Evolutionary conservation across 2,797 vertebrate genomes (phyloP), one percentile per base, ranked within the genome.

Genomic region (Parambassis ranga): DNA sequence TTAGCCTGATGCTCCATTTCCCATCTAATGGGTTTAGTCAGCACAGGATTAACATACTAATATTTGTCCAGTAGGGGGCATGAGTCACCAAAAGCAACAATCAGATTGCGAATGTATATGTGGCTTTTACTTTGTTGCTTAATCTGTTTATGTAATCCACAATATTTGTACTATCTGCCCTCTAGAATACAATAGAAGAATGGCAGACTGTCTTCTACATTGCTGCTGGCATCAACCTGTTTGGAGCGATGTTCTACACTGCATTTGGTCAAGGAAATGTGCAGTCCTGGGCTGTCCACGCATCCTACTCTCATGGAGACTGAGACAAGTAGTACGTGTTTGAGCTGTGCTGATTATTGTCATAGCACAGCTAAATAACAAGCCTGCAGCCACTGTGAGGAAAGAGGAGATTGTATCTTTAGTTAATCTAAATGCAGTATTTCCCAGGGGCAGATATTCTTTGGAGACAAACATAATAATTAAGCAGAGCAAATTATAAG

Each of bases 141-240:
- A n/a, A n/a, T n/a, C n/a, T 28, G 36, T 31, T 16, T 7, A 37
- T 37, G 4, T 28, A 44, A 28, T 44, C 6, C 16, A 27, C 48
- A 37, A 26, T 10, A 42, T 20, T 32, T 79, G 31, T 77, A 3
- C 31, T 43, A 20, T 5, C 70, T 43, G 52, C 82, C 79, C 77
- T 80, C 20, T 61, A 99, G 97, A 96, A 97, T 79, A 96, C 96
- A 23, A 92, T 97, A 35, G 87, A 74, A 71, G 96, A 99, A 60
- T 99, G 98, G 98, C 95, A 94, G 81, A 88, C 46, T 0, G 97
- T 99, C 26, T 99, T 99, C 90, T 97, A 92, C 87, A 98, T 98
- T 11, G 95, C 96, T 38, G 97, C 95, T 63, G 90, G 71, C 53
- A 95, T 99, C 85, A 95, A 99, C 79, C 33, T 97, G 10, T 92